Percentiles rank a stretch among this genome's conserved stretches.
These are phyloP conservation scores for Anthrax anthrax DNA, from an alignment of 2,888 invertebrate species.

Conservation along the genomic window DNA sequence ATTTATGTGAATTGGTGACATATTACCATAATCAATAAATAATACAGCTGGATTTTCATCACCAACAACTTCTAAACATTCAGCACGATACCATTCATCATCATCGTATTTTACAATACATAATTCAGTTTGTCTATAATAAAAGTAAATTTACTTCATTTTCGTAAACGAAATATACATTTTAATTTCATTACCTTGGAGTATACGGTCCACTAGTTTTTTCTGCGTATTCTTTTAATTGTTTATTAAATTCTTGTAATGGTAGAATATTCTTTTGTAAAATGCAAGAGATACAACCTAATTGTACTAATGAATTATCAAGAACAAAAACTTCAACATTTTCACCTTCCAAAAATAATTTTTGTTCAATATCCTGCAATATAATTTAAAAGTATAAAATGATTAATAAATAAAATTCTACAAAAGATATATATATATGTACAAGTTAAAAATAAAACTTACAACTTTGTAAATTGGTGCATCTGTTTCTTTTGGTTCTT, in stretches of 20 bases:
- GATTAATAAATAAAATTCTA: background rate
- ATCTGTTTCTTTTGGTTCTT: slow-evolving; percentile 15
- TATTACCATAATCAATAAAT: slow-evolving; percentile 30
- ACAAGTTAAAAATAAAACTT: slow-evolving; percentile 9
- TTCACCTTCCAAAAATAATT: slow-evolving; percentile 19
- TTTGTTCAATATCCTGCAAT: slow-evolving; percentile 13
- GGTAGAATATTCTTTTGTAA: slow-evolving; percentile 19
- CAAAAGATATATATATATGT: background rate
- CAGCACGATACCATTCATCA: slow-evolving; percentile 27
- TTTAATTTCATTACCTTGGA: slow-evolving; percentile 19
- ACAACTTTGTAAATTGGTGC: slow-evolving; percentile 18
- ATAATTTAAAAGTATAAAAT: background rate
- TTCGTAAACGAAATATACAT: too few species aligned
- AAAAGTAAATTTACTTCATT: too few species aligned
- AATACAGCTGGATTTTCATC: slow-evolving; percentile 29
- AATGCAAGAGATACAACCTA: slow-evolving; percentile 24
- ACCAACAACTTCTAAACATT: slow-evolving; percentile 26
- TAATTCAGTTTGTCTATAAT: slow-evolving; percentile 20
- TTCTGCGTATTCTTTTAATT: slow-evolving; percentile 22
- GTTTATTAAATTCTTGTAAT: slow-evolving; percentile 21
- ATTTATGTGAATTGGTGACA: slow-evolving; percentile 18
- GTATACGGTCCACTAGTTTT: slow-evolving; percentile 16
- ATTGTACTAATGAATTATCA: slow-evolving; percentile 24
- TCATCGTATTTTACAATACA: slow-evolving; percentile 23
- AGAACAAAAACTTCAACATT: slow-evolving; percentile 22